phyloP scores from a whole-genome alignment of 2,113 vertebrate species.

The Illadopsis cleaveri region DNA sequence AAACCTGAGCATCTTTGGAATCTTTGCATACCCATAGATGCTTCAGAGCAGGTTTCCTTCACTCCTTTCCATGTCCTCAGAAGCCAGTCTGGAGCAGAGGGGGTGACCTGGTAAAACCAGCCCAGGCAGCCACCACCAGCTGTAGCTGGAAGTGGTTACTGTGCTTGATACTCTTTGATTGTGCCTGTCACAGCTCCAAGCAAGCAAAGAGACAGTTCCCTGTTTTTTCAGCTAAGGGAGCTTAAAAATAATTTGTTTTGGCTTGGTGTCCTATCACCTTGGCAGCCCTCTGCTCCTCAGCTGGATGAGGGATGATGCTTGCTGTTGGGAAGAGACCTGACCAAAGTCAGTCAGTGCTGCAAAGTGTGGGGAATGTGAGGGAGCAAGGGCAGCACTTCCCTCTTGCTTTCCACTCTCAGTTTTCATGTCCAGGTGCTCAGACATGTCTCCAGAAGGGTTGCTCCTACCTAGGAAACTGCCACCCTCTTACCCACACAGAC shows the following conservation, averaged over 20 bases:
- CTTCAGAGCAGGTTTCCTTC: not conserved
- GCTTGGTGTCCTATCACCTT: fast-evolving
- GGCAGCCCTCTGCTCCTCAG: not conserved
- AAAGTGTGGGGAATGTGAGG: not conserved
- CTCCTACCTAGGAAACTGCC: not conserved
- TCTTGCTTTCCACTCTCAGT: not conserved
- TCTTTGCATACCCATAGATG: not conserved
- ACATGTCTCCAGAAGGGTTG: not conserved
- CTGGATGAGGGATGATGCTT: not conserved
- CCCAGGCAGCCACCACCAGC: not conserved
- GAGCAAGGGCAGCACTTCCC: not conserved
- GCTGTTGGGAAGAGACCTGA: fast-evolving
- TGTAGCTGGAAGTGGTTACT: not conserved
- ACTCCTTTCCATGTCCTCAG: fast-evolving
- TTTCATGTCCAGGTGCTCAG: fast-evolving
- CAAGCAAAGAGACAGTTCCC: not conserved
- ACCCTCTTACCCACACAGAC: fast-evolving
- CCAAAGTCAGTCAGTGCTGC: not conserved
- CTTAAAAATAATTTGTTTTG: not conserved
- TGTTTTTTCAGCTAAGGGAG: not conserved
- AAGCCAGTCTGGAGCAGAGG: not conserved
- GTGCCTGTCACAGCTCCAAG: not conserved
- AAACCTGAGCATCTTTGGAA: not conserved
- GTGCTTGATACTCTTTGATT: not conserved
- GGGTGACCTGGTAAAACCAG: not conserved